A percentile compares a stretch with the other conserved stretches of the same genome.
Evolutionary conservation across 2,888 invertebrate genomes (phyloP).

Genomic region (Hydrotaea cyrtoneurina): DNA sequence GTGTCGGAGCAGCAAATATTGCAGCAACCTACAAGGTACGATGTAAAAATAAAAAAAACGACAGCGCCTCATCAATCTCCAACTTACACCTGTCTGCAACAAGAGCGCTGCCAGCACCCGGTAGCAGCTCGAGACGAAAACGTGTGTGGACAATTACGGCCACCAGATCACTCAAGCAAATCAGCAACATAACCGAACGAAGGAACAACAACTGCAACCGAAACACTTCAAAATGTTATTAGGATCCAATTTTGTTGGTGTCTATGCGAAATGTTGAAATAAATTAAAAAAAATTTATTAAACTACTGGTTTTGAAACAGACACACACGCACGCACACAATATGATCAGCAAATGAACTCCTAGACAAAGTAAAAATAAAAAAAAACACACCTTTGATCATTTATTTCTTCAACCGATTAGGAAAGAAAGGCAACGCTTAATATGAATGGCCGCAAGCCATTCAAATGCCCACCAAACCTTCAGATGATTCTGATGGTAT

Average conservation of each 20-base stretch:
- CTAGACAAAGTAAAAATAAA: neutral
- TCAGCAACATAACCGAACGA: conserved; percentile 10
- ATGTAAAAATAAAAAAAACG: neutral
- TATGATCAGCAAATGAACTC: neutral
- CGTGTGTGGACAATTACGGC: conserved; percentile 28
- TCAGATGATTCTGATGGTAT: neutral
- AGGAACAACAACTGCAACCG: conserved; percentile 1
- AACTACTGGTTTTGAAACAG: conserved; percentile 52
- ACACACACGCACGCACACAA: no score
- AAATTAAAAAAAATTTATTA: conserved; percentile 41
- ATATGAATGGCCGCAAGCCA: conserved; percentile 61
- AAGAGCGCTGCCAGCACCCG: neutral
- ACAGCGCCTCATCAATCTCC: conserved; percentile 47
- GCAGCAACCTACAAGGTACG: conserved; percentile 10
- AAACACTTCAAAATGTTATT: neutral
- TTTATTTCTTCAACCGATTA: neutral
- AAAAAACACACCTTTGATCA: neutral
- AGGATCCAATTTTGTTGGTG: no score
- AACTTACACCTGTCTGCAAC: conserved; percentile 53
- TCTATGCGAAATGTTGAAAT: no score
- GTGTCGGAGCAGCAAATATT: neutral
- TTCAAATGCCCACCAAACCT: neutral
- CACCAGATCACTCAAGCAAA: conserved; percentile 14
- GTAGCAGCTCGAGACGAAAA: conserved; percentile 16
- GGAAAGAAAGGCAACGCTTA: neutral